Base-by-base conservation (phyloP, 2,888 invertebrate species). In the Rhamphomyia laevipes region DNA sequence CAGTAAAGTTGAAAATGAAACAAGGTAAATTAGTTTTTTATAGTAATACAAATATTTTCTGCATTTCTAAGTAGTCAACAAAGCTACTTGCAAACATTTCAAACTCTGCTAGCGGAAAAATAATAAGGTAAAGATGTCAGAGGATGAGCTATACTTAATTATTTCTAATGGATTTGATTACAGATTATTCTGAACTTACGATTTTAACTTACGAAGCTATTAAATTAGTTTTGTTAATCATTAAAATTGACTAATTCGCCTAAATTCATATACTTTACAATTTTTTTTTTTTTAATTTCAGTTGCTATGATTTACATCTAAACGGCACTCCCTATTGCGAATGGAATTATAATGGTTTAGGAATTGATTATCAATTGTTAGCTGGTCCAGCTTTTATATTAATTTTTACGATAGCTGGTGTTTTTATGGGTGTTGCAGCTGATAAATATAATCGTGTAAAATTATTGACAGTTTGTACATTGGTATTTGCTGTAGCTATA, bases 351-450 rank as follows among this genome's bases (percentile, higher is more conserved):
- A 92, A 89, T 63, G 94, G 94, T 0, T 76, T 92, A 48, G 94
- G 93, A 12, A 75, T 91, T 52, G 89, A 91, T 64, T 94, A 94
- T 71, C 93, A 94, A 72, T 80, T 93, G 54, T 71, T 94, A 52
- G 93, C 93, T 1, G 94, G 94, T 0, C 93, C 94, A 0, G 86
- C 88, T 56, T 94, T 91, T 72, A 92, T 94, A 65, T 84, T 90
- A 2, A 84, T 93, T 33, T 94, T 88, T 71, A 93, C 93, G 1
- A 75, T 94, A 44, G 84, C 85, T 33, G 93, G 93, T 1, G 84
- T 94, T 11, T 73, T 87, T 46, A 76, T 93, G 58, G 92, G 93
- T 2, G 74, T 87, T 47, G 80, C 86, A 1, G 90, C 90, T 43
- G 90, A 90, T 61, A 85, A 75, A 63, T 83, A 73, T 66, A 78